Base-by-base conservation (phyloP, 2,888 invertebrate genomes). In the Drosophila planitibia region DNA sequence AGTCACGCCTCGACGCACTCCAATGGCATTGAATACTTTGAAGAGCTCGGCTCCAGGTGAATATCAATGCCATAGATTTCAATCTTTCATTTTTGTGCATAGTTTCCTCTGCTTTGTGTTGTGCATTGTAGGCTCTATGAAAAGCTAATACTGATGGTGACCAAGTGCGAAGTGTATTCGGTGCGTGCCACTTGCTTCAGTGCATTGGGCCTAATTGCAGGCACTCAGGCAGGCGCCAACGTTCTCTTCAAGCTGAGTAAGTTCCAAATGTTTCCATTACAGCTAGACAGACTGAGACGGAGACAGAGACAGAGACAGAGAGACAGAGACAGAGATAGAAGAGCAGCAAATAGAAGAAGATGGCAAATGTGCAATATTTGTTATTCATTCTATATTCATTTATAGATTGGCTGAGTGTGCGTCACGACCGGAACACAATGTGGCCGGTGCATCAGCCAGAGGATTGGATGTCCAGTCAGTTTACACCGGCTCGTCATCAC, bases 151-250 rank as follows among this genome's bases (percentile, higher is more conserved):
- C 93, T 95, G 58, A 93, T 98, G 78, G 98, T 97, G 0, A 96
- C 97, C 91, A 95, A 95, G 81, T 96, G 97, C 92, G 95, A 96
- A 5, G 97, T 98, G 49, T 98, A 98, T 92, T 97, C 98, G 0
- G 95, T 99, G 59, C 95, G 98, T 74, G 98, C 98, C 3, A 98
- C 98, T 0, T 97, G 98, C 1, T 97, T 98, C 93, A 98, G 97
- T 92, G 96, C 96, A 9, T 74, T 93, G 70, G 97, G 98, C 33
- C 94, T 99, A 39, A 95, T 99, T 55, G 97, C 97, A 0, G 96
- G 97, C 69, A 98, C 98, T 0, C 95, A 95, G 79, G 95, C 96
- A 67, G 99, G 99, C 6, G 97, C 97, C 2, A 97, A 97, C 91
- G 93, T 96, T 61, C 94, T 99, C 4, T 94, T 95, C 54, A 95